phyloP scores from a whole-genome alignment of 2,797 vertebrate species.

The Oreortyx pictus region DNA sequence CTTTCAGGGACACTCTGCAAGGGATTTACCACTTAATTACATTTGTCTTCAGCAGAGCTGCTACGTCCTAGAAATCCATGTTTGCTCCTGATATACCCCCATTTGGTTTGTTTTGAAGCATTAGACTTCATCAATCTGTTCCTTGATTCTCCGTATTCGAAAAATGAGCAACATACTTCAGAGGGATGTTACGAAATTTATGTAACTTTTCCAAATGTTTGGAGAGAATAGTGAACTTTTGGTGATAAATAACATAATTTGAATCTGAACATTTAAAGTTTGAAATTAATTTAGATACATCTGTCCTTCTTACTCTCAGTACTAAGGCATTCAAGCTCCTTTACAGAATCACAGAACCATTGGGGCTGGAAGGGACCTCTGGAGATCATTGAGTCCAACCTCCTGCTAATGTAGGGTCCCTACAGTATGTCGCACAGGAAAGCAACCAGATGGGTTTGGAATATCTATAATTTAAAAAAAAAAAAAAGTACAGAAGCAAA shows the following conservation, averaged over 20 bases:
- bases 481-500: background rate
- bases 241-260: background rate
- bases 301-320: background rate
- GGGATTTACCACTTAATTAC: background rate
- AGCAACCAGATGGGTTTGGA: too few relatives aligned
- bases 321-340: background rate
- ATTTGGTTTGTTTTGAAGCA: background rate
- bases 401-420: too few relatives aligned
- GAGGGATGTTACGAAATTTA: background rate
- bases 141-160: background rate
- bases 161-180: background rate
- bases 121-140: background rate
- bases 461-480: background rate
- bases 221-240: background rate
- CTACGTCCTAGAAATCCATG: background rate
- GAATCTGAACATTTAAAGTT: background rate
- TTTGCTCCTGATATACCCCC: background rate
- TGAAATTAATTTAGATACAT: background rate
- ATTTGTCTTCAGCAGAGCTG: background rate
- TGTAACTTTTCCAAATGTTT: slow-evolving; percentile 1
- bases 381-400: too few relatives aligned
- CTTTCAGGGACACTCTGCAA: background rate
- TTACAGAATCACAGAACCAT: background rate
- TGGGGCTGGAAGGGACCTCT: too few relatives aligned
- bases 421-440: too few relatives aligned